These are phyloP conservation scores for Drosophila dives DNA, from an alignment of 2,888 invertebrate genomes.

Conservation along the genomic window DNA sequence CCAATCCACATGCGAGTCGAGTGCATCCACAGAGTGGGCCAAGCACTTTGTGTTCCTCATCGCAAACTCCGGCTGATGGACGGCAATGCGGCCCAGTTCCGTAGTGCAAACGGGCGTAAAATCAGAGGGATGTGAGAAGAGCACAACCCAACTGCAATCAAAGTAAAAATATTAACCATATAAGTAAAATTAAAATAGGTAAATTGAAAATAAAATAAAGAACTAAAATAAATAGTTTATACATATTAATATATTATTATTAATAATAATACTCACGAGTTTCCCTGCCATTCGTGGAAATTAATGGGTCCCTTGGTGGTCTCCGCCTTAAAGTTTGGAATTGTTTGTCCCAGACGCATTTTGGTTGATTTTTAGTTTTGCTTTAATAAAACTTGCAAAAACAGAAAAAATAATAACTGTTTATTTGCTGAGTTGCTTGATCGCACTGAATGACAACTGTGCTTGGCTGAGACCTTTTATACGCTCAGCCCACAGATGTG, in stretches of 20 bases:
- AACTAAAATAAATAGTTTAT: neutral
- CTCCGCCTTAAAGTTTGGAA: conserved; percentile 91
- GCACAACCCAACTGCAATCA: conserved; percentile 90
- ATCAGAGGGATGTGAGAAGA: conserved; percentile 95
- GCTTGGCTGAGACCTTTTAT: conserved; percentile 40
- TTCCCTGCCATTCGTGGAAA: conserved; percentile 92
- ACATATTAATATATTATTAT: neutral
- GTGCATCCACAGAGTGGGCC: conserved; percentile 92
- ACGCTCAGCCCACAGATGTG: conserved; percentile 18
- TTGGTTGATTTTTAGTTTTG: conserved; percentile 51
- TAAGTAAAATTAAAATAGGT: neutral
- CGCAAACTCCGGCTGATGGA: conserved; percentile 89
- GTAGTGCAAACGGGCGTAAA: conserved; percentile 97
- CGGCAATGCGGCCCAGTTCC: conserved; percentile 91
- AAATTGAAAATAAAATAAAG: neutral
- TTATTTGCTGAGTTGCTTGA: conserved; percentile 21
- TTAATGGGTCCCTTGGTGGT: conserved; percentile 90
- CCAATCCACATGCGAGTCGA: conserved; percentile 91
- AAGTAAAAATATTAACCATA: neutral
- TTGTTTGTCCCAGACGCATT: conserved; percentile 89
- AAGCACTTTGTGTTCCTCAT: conserved; percentile 91
- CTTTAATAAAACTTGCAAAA: conserved; percentile 3
- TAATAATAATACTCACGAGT: conserved; percentile 88
- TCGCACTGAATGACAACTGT: conserved; percentile 38
- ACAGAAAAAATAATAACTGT: neutral